These are phyloP conservation scores for Eleutherodactylus coqui DNA, from an alignment of 2,797 vertebrate species.

Conservation along the genomic window DNA sequence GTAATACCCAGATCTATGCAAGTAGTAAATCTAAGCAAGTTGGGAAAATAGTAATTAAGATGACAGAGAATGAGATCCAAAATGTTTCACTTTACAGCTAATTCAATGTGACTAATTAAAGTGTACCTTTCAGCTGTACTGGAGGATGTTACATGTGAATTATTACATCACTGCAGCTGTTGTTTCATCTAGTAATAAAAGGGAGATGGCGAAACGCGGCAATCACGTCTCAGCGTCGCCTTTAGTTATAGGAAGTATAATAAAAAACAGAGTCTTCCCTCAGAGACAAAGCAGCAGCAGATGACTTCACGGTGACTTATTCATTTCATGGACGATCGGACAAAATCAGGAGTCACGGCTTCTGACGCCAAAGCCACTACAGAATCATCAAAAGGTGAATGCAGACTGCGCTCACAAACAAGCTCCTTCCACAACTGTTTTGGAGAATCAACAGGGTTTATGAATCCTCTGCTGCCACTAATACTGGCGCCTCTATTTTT, in stretches of 20 bases:
- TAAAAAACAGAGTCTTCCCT: neutral
- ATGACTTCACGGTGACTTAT: neutral
- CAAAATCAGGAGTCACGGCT: slow-evolving; percentile 29
- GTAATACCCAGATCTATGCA: slow-evolving; percentile 7
- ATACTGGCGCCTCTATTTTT: slow-evolving; percentile 55
- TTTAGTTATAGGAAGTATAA: slow-evolving; percentile 2
- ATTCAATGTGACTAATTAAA: slow-evolving; percentile 36
- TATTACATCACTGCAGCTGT: slow-evolving; percentile 42
- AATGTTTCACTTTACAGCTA: slow-evolving; percentile 29
- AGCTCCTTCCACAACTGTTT: slow-evolving; percentile 18
- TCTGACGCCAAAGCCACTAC: slow-evolving; percentile 16
- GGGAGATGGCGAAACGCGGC: neutral
- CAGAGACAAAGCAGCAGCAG: neutral
- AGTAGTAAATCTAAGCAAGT: neutral
- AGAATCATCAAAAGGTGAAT: slow-evolving; percentile 39
- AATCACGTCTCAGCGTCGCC: neutral
- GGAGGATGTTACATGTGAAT: slow-evolving; percentile 29
- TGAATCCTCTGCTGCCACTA: slow-evolving; percentile 33
- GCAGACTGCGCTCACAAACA: slow-evolving; percentile 13
- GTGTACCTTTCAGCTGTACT: slow-evolving; percentile 37
- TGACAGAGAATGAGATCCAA: slow-evolving; percentile 33
- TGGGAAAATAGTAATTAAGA: slow-evolving; percentile 23
- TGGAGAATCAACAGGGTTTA: slow-evolving; percentile 41
- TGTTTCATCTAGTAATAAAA: slow-evolving; percentile 31
- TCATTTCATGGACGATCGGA: slow-evolving; percentile 38